phyloP scores from a whole-genome alignment of 2,797 vertebrate genomes.

The Siniperca undulata region DNA sequence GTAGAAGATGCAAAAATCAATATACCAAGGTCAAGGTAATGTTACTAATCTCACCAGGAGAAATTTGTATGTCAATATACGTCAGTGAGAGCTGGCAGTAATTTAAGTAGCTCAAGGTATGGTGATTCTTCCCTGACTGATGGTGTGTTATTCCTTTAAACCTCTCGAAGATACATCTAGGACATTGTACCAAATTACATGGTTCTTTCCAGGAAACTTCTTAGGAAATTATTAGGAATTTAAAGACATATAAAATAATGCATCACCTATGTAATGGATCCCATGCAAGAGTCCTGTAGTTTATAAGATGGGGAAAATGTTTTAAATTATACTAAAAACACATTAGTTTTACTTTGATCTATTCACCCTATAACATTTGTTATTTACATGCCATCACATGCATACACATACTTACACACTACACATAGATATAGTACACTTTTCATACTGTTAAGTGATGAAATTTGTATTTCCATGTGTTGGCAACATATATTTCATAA shows the following conservation, averaged over 20 bases:
- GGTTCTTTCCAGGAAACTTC: background rate
- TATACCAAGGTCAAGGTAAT: constrained; percentile 80
- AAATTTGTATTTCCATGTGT: constrained; percentile 26
- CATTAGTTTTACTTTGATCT: background rate
- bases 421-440: background rate
- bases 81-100: constrained; percentile 54
- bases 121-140: constrained; percentile 37
- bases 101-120: constrained; percentile 42
- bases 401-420: background rate
- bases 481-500: constrained; percentile 49
- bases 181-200: constrained; percentile 11
- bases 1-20: constrained; percentile 71
- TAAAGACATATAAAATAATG: background rate
- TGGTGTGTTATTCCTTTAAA: constrained; percentile 20
- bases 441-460: constrained; percentile 9
- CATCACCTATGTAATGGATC: background rate
- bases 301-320: background rate
- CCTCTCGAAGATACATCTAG: background rate
- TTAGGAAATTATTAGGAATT: background rate
- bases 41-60: constrained; percentile 69
- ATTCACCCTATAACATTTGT: background rate
- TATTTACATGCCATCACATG: background rate
- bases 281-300: background rate
- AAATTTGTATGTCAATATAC: constrained; percentile 76
- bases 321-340: background rate